Base-by-base conservation (phyloP, 1,140 invertebrate genomes). In the Bombus soroeensis region DNA sequence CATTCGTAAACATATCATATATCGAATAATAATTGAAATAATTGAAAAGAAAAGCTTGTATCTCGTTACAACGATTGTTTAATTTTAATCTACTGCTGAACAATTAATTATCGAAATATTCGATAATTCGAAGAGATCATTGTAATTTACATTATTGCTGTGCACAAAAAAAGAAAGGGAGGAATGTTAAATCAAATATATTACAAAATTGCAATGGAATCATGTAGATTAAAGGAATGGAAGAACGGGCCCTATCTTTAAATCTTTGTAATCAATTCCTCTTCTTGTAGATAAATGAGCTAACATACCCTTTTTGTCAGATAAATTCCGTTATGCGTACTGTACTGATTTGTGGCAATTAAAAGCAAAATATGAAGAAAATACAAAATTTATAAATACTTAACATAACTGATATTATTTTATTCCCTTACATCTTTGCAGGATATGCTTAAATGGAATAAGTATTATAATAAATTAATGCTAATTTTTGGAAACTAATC, bases 321-420 rank as follows among this genome's bases (percentile, higher is more conserved):
- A 89, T 85, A 66, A 89, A 81, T 59, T 80, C 39, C 81, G 34
- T 81, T 62, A 81, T 83, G 62, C 34, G n/a, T 83, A 66, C 64
- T 89, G 73, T 81, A 89, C 47, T 32, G 53, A 89, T 85, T 89
- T 89, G 70, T 62, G 34, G 43, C 34, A 66, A 80, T 80, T 83
- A 53, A 76, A 83, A 64, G 47, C 57, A 85, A 81, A 47, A 37
- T 68, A 28, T 22, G 25, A 76, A 18, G n/a, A 28, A 4, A 78
- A 81, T 62, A 70, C 37, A 81, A 72, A 82, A 41, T 88, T 88
- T 88, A 59, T 37, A 77, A 25, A 73, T 47, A 57, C 68, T 18
- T 22, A n/a, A 22, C 4, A 10, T n/a, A 9, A 34, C 53, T 25
- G 3, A 1, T 66, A 12, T 83, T 66, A 75, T 53, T 47, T 62